These are phyloP conservation scores for Acrocera orbiculus DNA, from an alignment of 2,888 invertebrate species.

Conservation along the genomic window DNA sequence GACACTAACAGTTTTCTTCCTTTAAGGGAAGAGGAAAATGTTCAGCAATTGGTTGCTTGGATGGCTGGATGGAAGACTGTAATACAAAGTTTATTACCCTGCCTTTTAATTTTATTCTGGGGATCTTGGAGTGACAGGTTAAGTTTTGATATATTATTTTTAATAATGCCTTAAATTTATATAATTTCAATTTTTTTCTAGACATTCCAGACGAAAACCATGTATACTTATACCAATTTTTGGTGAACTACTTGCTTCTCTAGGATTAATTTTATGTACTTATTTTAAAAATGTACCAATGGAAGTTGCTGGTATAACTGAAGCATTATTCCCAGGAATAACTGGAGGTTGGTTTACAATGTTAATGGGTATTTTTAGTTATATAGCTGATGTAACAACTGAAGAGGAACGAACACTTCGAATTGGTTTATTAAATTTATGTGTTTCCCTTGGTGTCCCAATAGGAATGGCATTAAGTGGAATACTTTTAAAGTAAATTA, in stretches of 20 bases:
- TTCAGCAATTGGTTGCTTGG: slow-evolving; percentile 57
- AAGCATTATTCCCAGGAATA: slow-evolving; percentile 63
- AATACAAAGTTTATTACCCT: slow-evolving; percentile 66
- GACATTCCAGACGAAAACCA: slow-evolving; percentile 35
- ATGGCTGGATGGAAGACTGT: slow-evolving; percentile 78
- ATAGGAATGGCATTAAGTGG: slow-evolving; percentile 81
- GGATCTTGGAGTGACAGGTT: slow-evolving; percentile 59
- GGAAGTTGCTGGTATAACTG: slow-evolving; percentile 62
- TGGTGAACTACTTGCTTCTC: slow-evolving; percentile 61
- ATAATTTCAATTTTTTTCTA: slow-evolving; percentile 1
- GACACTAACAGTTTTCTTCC: too few relatives aligned
- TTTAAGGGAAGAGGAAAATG: slow-evolving; percentile 41
- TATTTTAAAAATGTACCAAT: slow-evolving; percentile 64
- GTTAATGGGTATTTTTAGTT: slow-evolving; percentile 82
- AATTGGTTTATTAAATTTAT: slow-evolving; percentile 76
- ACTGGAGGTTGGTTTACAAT: slow-evolving; percentile 76
- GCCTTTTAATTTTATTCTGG: slow-evolving; percentile 60
- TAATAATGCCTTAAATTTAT: neutral
- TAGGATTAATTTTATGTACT: slow-evolving; percentile 61
- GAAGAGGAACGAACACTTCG: slow-evolving; percentile 66
- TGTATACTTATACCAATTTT: slow-evolving; percentile 69
- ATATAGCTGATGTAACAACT: slow-evolving; percentile 72
- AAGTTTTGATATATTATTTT: neutral
- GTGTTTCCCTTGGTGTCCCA: slow-evolving; percentile 73
- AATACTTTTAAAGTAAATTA: slow-evolving; percentile 44